Evolutionary conservation across 2,797 vertebrate species (phyloP), one percentile per base, ranked within the genome.

Genomic region (Myotis findleyi): DNA sequence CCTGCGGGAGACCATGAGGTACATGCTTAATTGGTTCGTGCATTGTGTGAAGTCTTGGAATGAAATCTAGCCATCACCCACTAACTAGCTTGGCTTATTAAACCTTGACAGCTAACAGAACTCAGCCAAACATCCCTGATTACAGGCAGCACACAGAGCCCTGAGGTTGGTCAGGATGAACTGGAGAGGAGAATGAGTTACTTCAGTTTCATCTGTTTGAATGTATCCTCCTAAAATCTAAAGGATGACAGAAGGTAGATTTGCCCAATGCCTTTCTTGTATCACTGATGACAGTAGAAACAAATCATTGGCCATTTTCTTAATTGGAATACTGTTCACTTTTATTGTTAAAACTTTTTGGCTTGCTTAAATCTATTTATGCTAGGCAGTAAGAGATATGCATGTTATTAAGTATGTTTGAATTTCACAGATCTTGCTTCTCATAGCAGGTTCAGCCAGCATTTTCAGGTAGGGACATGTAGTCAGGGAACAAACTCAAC

Each of bases 81-180:
- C 99, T 99, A 98, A 98, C 98, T 98, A 97, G 98, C 98, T 98
- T 97, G 98, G 98, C 98, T 98, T 97, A 57, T 98, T 98, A 99
- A 99, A 99, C 98, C 98, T 96, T 93, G 97, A 98, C 96, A 96
- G 97, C 90, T 84, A 98, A 81, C 80, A 97, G 95, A 97, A 97
- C 97, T 98, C 98, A 99, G 97, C 98, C 96, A 98, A 98, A 98
- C 53, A 85, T 98, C 98, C 98, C 97, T 97, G 97, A 97, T 97
- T 97, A 89, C 69, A 77, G 81, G 84, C 87, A 95, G 93, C 93
- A 95, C 96, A 95, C 97, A 75, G 97, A 98, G 97, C 95, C 96
- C 90, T 68, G 62, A 91, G 84, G 93, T 95, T 89, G 89, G 86
- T 97, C 73, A 82, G 87, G 95, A 97, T 96, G 94, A 97, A 89